phyloP scores from a whole-genome alignment of 2,113 vertebrate species.

The Copsychus sechellarum region DNA sequence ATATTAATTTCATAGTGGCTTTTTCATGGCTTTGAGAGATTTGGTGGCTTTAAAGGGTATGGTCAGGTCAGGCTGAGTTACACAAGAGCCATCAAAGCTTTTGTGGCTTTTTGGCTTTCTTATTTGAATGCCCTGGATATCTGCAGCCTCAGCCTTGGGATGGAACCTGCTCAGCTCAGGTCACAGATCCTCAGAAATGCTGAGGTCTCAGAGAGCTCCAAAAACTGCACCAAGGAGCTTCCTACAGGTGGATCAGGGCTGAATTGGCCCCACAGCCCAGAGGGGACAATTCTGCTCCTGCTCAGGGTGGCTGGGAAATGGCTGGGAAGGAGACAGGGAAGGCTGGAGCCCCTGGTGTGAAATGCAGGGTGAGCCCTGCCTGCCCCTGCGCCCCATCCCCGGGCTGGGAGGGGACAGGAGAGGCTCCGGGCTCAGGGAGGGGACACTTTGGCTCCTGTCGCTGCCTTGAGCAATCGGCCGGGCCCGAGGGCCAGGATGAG shows the following conservation, averaged over 20 bases:
- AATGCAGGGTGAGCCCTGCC: accelerated
- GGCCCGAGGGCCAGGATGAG: conserved; percentile 18
- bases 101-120: neutral
- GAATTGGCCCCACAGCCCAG: accelerated
- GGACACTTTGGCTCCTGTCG: neutral
- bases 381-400: neutral
- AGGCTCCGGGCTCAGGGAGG: neutral
- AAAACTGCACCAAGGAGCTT: too few species aligned
- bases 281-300: neutral
- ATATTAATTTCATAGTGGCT: neutral
- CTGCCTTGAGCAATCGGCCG: conserved; percentile 18
- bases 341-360: accelerated
- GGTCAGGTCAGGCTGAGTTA: neutral
- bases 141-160: neutral
- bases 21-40: neutral
- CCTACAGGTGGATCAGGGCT: accelerated
- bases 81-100: neutral
- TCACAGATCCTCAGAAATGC: neutral
- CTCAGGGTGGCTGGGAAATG: accelerated
- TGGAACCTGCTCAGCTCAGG: neutral
- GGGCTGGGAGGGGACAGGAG: too few species aligned
- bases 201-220: neutral
- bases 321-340: accelerated
- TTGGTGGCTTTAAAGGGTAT: neutral
- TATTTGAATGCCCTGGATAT: neutral